Evolutionary conservation across 2,888 invertebrate genomes (phyloP).

Genomic region (Stenodema calcarata): DNA sequence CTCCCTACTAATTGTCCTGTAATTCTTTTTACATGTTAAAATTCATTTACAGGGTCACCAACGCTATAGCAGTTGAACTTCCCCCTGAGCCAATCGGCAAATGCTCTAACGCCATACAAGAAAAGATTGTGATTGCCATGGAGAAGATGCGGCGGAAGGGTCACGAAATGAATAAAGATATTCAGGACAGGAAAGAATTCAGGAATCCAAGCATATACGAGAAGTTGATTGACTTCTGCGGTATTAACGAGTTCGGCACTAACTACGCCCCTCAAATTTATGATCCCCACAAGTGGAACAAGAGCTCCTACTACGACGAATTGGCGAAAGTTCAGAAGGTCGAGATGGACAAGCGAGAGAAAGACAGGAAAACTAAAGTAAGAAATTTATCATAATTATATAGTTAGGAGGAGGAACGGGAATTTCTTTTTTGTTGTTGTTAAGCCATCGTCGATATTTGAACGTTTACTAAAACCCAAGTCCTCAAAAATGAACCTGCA

Average conservation of each 20-base stretch:
- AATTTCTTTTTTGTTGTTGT: no score
- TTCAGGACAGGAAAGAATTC: constrained; percentile 91
- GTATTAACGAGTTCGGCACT: constrained; percentile 94
- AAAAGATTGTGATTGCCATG: constrained; percentile 79
- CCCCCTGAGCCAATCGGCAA: constrained; percentile 54
- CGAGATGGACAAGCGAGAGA: constrained; percentile 92
- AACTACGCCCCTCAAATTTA: constrained; percentile 94
- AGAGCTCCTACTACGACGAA: constrained; percentile 93
- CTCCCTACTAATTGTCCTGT: no score
- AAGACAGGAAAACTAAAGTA: constrained; percentile 76
- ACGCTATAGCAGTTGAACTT: constrained; percentile 42
- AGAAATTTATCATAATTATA: not conserved
- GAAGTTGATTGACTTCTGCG: constrained; percentile 91
- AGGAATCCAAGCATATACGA: constrained; percentile 98
- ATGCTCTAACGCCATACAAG: constrained; percentile 69
- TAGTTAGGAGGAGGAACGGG: no score
- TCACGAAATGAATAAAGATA: constrained; percentile 87
- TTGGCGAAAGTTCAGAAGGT: constrained; percentile 85
- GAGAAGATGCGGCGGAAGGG: constrained; percentile 75
- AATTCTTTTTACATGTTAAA: not conserved
- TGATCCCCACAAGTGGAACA: constrained; percentile 90
- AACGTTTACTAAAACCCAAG: no score
- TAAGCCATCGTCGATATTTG: no score
- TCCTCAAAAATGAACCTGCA: no score
- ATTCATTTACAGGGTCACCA: not conserved